Percentiles rank a stretch among this genome's conserved stretches.
These are phyloP conservation scores for Rhineura floridana DNA, from an alignment of 2,113 vertebrate species.

Conservation along the genomic window DNA sequence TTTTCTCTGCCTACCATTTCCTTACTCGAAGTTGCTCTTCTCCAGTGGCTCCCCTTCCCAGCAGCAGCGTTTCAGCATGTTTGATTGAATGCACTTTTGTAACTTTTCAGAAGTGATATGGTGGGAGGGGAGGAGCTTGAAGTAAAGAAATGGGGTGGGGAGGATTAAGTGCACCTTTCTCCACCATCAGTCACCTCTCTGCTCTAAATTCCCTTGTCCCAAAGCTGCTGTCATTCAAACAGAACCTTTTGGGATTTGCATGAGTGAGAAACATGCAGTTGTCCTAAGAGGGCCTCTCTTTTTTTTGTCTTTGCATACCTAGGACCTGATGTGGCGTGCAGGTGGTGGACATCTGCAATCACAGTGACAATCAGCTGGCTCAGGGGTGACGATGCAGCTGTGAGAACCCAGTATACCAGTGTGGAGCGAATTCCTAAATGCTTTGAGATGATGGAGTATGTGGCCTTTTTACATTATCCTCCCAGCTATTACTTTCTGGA, in stretches of 20 bases:
- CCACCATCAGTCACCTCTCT: no score
- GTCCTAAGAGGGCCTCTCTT: not conserved
- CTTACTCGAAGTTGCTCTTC: not conserved
- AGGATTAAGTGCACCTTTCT: not conserved
- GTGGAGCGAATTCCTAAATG: constrained; percentile 91
- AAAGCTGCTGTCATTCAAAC: not conserved
- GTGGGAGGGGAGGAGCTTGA: not conserved
- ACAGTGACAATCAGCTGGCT: constrained; percentile 89
- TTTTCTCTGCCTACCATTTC: not conserved
- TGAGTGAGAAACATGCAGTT: not conserved
- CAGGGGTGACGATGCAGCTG: constrained; percentile 85
- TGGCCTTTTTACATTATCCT: constrained; percentile 5
- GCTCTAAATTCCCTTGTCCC: not conserved
- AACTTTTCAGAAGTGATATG: not conserved
- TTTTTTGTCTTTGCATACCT: not conserved
- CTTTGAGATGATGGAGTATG: constrained; percentile 91
- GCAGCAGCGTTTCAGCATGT: not conserved
- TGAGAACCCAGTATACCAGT: constrained; percentile 83
- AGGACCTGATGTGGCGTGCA: constrained; percentile 91
- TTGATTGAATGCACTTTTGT: no score
- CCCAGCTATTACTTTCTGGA: not conserved
- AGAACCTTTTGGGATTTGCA: not conserved
- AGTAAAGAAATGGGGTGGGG: not conserved
- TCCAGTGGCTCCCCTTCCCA: not conserved
- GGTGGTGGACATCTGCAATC: constrained; percentile 93